Evolutionary conservation across 1,140 invertebrate genomes (phyloP), one percentile per base, ranked within the genome.

Genomic region (Philaenus spumarius): DNA sequence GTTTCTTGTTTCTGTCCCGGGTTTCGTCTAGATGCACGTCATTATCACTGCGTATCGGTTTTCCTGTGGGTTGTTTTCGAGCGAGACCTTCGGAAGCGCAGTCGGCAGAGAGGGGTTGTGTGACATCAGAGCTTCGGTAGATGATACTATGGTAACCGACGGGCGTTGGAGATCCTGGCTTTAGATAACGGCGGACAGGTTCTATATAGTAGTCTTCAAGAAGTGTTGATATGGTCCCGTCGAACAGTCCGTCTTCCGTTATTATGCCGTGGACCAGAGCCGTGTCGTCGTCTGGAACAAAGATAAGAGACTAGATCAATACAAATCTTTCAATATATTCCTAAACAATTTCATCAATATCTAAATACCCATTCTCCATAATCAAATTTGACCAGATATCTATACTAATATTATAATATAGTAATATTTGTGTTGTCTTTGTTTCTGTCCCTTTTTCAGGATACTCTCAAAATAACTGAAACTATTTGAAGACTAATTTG

Each of bases 191-290:
- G 56, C 80, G 80, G 23, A 90, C 77, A 15, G 91, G 91, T 72
- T 96, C 93, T 50, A 97, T 81, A 71, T 93, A 93, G 73, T 87
- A 89, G 57, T 92, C 86, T 62, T 90, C 85, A 42, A 78, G 71
- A 15, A 76, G 72, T 1, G 90, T 90, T 60, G 80, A 80, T 58
- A 96, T 86, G 20, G 86, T 87, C 15, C 92, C 93, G 70, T 96
- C 93, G 69, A 97, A 91, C 20, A 93, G 76, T 55, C 93, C 93
- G 50, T 93, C 85, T 45, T 80, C 76, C 54, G 91, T 94, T 45
- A 97, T 78, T 58, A 95, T 75, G 20, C 92, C 93, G 66, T 90
- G 84, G 23, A 95, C 90, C 52, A 81, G 70, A n/a, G 90, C 84
- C n/a, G 78, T 76, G 53, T 90, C 87, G 65, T 93, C 90, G 78